These are phyloP conservation scores for Amphipyra tragopoginis DNA, from an alignment of 2,888 invertebrate species.

Conservation along the genomic window DNA sequence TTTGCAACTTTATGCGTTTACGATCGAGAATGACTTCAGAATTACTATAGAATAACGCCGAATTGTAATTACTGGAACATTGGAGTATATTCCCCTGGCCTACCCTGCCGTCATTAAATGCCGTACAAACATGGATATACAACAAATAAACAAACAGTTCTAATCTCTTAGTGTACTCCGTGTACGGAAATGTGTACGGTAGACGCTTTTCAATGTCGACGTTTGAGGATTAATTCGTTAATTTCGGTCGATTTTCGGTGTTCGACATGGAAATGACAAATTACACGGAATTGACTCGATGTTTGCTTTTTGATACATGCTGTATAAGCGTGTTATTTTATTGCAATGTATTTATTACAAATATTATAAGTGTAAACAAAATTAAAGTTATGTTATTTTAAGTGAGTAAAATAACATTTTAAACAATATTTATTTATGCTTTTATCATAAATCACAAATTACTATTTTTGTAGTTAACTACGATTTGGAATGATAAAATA, in stretches of 20 bases:
- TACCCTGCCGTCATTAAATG: constrained; percentile 64
- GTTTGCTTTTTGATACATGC: constrained; percentile 10
- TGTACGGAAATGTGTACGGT: constrained; percentile 51
- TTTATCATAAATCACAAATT: too few species aligned
- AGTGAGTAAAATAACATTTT: too few species aligned
- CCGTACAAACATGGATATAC: constrained; percentile 66
- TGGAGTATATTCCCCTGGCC: constrained; percentile 42
- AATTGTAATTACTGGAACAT: constrained; percentile 35
- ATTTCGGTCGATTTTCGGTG: constrained; percentile 41
- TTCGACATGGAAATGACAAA: constrained; percentile 38
- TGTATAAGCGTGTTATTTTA: constrained; percentile 13
- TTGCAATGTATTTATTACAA: not conserved
- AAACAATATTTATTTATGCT: too few species aligned
- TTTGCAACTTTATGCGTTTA: constrained; percentile 30
- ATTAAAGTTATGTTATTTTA: too few species aligned
- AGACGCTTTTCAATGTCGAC: constrained; percentile 43
- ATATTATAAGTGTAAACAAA: too few species aligned
- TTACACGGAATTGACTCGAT: constrained; percentile 23
- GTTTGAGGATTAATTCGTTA: constrained; percentile 43
- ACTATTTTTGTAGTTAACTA: too few species aligned
- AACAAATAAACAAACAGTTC: constrained; percentile 68
- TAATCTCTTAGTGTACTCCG: constrained; percentile 66
- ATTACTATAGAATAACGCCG: constrained; percentile 34
- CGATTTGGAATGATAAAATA: too few species aligned
- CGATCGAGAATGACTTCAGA: constrained; percentile 23